A percentile compares a stretch with the other conserved stretches of the same genome.
Conservation (phyloP, 2,797 vertebrate genomes). For the Spheniscus humboldti region DNA sequence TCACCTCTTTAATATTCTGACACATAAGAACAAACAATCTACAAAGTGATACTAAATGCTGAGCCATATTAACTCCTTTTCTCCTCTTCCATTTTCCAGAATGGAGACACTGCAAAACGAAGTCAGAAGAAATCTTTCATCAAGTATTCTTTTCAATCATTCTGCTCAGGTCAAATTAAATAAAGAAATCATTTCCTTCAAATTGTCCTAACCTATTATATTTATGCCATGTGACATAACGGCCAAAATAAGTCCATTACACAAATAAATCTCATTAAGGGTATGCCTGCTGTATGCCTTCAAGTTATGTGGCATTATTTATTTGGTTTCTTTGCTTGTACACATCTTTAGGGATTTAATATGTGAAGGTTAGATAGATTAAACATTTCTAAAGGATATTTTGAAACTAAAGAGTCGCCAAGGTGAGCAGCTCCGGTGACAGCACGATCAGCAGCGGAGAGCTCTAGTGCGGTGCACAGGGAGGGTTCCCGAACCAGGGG, state of each 20-base stretch:
- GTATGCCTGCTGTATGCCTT: background rate
- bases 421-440: no score
- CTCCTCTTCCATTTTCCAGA: background rate
- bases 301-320: background rate
- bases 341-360: background rate
- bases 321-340: background rate
- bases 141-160: background rate
- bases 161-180: background rate
- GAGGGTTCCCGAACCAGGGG: no score
- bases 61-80: background rate
- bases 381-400: background rate
- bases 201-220: background rate
- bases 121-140: background rate
- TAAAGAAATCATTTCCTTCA: slow-evolving; percentile 4
- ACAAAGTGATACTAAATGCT: background rate
- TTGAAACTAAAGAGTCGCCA: background rate
- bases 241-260: background rate
- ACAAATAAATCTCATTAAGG: background rate
- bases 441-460: no score
- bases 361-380: background rate
- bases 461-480: no score
- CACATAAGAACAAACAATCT: background rate
- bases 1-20: background rate
- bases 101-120: background rate
- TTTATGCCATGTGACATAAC: background rate